Base-by-base conservation (phyloP, 1,140 invertebrate species). In the Heterodera carotae region DNA sequence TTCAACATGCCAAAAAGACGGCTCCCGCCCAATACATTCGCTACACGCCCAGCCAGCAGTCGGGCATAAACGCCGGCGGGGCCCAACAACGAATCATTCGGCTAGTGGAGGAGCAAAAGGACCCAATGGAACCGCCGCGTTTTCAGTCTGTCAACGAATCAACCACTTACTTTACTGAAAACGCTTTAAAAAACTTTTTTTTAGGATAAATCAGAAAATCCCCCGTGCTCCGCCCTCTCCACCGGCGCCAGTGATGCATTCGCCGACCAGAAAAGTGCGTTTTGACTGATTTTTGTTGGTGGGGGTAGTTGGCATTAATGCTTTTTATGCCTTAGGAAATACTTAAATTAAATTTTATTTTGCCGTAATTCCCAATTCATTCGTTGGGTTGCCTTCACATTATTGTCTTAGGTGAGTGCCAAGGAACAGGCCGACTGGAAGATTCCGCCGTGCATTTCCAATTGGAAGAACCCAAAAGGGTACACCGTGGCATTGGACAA, bases 391-490 rank as follows among this genome's bases (percentile, higher is more conserved):
- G 2, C 39, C 39, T 12, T n/a, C 7, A 43, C 39, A 48, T 8
- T 33, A 18, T 2, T 18, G 64, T 80, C 39, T 69, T 88, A 88
- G 94, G 97, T 76, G 0, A 97, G 96, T 6, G 95, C 96, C 0
- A 97, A 98, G 88, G 97, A 99, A 88, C 97, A 99, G 88, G 93
- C 97, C 80, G 96, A 99, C 89, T 99, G 97, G 97, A 98, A 98
- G 89, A 98, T 99, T 83, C 97, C 97, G 25, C 97, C 97, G 0
- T 99, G 97, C 87, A 97, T 99, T 80, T 97, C 94, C 18, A 99
- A 99, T 87, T 99, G 97, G 97, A 99, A 99, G 89, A 99, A 99
- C 88, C 94, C 96, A 2, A 91, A 98, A 95, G 89, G 95, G 86
- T 99, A 98, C 89, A 99, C 97, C 0, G 97, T 99, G 86, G 97